A percentile compares a stretch with the other conserved stretches of the same genome.
phyloP scores from a whole-genome alignment of 1,140 invertebrate species.

The Cydia amplana region DNA sequence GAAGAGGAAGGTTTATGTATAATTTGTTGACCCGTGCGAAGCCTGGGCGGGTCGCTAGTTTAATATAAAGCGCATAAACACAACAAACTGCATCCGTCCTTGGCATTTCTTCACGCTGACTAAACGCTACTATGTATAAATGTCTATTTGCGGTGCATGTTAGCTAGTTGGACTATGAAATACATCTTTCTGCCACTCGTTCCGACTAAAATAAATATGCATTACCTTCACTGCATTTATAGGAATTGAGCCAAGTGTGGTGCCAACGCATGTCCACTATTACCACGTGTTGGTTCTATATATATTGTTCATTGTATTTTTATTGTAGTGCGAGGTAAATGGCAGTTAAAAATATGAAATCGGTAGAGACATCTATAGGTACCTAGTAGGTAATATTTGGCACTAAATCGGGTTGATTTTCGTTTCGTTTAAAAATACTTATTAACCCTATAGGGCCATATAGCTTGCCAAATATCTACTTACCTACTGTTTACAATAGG shows the following conservation, averaged over 20 bases:
- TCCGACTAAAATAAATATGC: conserved; percentile 7
- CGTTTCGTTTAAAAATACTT: no score
- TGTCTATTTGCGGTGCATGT: neutral
- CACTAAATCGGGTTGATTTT: no score
- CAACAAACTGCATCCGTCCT: neutral
- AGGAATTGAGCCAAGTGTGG: conserved; percentile 12
- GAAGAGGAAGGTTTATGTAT: no score
- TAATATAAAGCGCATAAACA: neutral
- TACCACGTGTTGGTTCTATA: neutral
- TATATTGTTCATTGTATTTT: neutral
- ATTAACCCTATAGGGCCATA: no score
- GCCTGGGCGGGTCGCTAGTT: no score
- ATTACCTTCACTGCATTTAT: conserved; percentile 20
- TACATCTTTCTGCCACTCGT: neutral
- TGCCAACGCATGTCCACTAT: conserved; percentile 21
- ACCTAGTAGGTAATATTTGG: no score
- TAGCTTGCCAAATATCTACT: no score
- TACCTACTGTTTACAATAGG: no score
- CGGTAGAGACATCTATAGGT: no score
- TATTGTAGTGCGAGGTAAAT: neutral
- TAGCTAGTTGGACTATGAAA: neutral
- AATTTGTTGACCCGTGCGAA: no score
- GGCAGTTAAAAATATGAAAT: no score
- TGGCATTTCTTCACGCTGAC: conserved; percentile 11
- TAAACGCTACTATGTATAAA: conserved; percentile 7